Percentiles rank a stretch among this genome's conserved stretches.
These are phyloP conservation scores for Cydia splendana DNA, from an alignment of 1,140 invertebrate species.

Conservation along the genomic window DNA sequence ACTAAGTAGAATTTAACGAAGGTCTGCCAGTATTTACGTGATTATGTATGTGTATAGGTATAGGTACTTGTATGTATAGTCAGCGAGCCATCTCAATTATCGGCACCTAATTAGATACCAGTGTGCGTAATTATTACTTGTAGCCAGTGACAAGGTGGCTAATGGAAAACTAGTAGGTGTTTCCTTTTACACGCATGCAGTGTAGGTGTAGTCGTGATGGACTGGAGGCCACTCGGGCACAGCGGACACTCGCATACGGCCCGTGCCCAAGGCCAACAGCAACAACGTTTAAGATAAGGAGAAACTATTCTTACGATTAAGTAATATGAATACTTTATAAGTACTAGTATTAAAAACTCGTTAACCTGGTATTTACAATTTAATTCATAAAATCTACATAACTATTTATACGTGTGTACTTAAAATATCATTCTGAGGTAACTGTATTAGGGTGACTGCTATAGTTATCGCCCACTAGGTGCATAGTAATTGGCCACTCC, in stretches of 20 bases:
- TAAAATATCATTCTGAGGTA: not conserved
- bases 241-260: not conserved
- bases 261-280: conserved; percentile 4
- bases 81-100: conserved; percentile 21
- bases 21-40: conserved; percentile 17
- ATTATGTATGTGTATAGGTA: not conserved
- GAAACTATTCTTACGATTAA: conserved; percentile 7
- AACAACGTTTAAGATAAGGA: conserved; percentile 14
- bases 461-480: no score
- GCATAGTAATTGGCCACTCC: no score
- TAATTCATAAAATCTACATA: not conserved
- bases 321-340: not conserved
- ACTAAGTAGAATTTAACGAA: conserved; percentile 11
- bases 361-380: conserved; percentile 8
- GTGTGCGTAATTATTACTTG: conserved; percentile 1
- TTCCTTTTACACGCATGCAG: conserved; percentile 20
- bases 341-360: not conserved
- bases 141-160: not conserved
- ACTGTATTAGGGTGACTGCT: no score
- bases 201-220: conserved; percentile 28
- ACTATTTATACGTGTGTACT: not conserved
- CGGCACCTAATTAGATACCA: not conserved
- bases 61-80: not conserved
- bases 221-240: conserved; percentile 21
- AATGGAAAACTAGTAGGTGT: conserved; percentile 28